These are phyloP conservation scores for Scaptomyza flava DNA, from an alignment of 2,888 invertebrate genomes.

Conservation along the genomic window DNA sequence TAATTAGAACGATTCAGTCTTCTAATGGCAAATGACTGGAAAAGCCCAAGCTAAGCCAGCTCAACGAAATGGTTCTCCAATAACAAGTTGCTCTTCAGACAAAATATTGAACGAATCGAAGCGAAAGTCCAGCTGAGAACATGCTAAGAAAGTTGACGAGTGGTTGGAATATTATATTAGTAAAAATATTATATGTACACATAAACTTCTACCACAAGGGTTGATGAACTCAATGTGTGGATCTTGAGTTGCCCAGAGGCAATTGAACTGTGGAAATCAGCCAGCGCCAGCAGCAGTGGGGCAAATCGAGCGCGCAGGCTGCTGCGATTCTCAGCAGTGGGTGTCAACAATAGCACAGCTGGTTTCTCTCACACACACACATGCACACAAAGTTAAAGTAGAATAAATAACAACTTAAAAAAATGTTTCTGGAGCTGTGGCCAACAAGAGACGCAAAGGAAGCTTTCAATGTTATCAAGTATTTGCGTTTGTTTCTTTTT, in stretches of 20 bases:
- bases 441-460: slow-evolving; percentile 42
- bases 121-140: too few relatives aligned
- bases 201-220: slow-evolving; percentile 45
- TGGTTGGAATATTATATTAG: not conserved
- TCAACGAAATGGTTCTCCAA: too few relatives aligned
- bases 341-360: slow-evolving; percentile 77
- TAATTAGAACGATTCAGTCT: too few relatives aligned
- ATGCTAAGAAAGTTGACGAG: slow-evolving; percentile 33
- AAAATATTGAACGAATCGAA: slow-evolving; percentile 1
- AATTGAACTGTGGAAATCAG: slow-evolving; percentile 49
- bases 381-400: slow-evolving; percentile 30
- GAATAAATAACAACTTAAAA: slow-evolving; percentile 55
- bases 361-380: slow-evolving; percentile 49
- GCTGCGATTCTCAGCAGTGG: slow-evolving; percentile 64
- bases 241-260: slow-evolving; percentile 46
- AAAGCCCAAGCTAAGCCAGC: too few relatives aligned
- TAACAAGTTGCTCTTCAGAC: not conserved
- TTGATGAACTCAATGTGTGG: slow-evolving; percentile 66
- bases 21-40: too few relatives aligned
- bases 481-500: slow-evolving; percentile 21
- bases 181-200: slow-evolving; percentile 11
- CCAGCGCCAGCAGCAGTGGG: slow-evolving; percentile 56
- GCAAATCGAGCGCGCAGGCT: slow-evolving; percentile 68
- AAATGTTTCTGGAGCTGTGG: slow-evolving; percentile 30
- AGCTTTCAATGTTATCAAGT: slow-evolving; percentile 56